Conservation (phyloP, 2,888 invertebrate species). For the Tyria jacobaeae region DNA sequence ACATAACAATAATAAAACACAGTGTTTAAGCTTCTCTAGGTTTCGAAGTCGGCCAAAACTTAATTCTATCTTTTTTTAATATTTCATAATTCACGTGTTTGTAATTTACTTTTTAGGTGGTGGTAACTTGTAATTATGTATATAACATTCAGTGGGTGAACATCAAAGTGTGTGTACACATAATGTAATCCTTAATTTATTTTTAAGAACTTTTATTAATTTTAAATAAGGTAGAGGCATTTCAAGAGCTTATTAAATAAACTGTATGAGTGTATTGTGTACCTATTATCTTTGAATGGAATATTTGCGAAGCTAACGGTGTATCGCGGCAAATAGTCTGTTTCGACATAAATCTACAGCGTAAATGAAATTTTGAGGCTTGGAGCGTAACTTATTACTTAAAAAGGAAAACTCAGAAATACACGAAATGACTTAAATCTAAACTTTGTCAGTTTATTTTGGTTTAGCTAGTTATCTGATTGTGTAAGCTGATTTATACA, state of each 20-base stretch:
- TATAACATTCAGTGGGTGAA: too few relatives aligned
- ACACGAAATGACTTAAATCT: background rate
- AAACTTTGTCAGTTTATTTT: background rate
- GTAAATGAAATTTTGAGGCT: too few relatives aligned
- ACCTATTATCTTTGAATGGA: background rate
- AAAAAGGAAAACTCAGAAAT: background rate
- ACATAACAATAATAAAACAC: too few relatives aligned
- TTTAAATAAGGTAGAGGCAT: too few relatives aligned
- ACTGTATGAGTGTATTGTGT: too few relatives aligned
- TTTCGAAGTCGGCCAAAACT: background rate
- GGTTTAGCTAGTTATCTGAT: too few relatives aligned
- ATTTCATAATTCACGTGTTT: background rate
- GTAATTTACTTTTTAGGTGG: background rate
- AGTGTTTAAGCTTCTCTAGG: background rate
- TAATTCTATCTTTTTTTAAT: conserved; percentile 5
- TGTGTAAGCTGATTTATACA: too few relatives aligned
- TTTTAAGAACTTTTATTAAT: too few relatives aligned
- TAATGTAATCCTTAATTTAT: too few relatives aligned
- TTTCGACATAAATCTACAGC: background rate
- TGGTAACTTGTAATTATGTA: background rate
- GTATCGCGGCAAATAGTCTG: background rate
- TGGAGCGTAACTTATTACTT: background rate
- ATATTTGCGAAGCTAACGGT: conserved; percentile 5
- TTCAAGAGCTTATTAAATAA: too few relatives aligned
- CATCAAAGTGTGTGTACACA: too few relatives aligned